A percentile compares a stretch with the other conserved stretches of the same genome.
Conservation (phyloP, 2,797 vertebrate genomes). For the Oreochromis mossambicus region DNA sequence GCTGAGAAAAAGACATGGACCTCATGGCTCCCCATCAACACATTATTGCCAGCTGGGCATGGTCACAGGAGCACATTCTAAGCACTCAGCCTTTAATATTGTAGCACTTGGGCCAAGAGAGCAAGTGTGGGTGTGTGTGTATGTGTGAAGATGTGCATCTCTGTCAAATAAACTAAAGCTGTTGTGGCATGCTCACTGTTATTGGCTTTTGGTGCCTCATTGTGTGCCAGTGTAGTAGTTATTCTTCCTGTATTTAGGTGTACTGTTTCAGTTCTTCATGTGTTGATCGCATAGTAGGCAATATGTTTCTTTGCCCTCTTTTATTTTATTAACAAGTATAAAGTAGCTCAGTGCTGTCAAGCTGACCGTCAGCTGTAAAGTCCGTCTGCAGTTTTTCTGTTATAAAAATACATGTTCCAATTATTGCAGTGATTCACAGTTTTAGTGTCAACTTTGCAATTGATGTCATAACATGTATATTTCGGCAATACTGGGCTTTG, state of each 20-base stretch:
- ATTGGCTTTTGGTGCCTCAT: constrained; percentile 24
- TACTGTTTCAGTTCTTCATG: not conserved
- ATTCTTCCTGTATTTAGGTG: not conserved
- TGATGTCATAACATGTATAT: not conserved
- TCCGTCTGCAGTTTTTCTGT: not conserved
- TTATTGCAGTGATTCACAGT: not conserved
- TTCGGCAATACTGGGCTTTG: not conserved
- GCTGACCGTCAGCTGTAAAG: not conserved
- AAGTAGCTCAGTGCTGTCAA: not conserved
- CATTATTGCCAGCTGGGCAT: not conserved
- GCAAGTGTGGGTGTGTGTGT: not conserved
- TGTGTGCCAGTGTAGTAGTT: not conserved
- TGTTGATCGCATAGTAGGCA: not conserved
- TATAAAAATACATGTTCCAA: not conserved
- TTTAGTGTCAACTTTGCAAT: not conserved
- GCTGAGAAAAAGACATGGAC: not conserved
- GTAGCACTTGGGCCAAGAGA: not conserved
- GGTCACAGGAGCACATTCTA: not conserved
- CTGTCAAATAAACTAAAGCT: not conserved
- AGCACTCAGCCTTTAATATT: constrained; percentile 15
- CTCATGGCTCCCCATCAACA: not conserved
- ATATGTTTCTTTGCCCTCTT: not conserved
- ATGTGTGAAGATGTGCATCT: not conserved
- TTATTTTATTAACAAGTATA: not conserved
- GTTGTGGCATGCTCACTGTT: constrained; percentile 48